A percentile compares a stretch with the other conserved stretches of the same genome.
phyloP scores from a whole-genome alignment of 1,140 invertebrate species.

The Pseudomyrmex pallidus region DNA sequence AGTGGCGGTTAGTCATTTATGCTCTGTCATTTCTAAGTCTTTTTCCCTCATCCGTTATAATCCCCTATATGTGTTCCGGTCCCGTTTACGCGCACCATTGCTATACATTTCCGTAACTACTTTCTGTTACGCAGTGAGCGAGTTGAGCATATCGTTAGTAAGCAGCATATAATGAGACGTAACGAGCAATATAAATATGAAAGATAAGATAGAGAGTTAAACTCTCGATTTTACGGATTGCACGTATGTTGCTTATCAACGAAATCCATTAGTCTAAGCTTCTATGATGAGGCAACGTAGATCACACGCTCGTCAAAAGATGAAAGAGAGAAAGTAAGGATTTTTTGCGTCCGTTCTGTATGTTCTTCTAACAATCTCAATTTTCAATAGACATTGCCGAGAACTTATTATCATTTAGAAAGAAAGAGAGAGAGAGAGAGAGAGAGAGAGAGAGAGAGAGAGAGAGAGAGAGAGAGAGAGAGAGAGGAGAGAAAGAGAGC shows the following conservation, averaged over 20 bases:
- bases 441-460: too few relatives aligned
- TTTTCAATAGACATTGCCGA: conserved; percentile 16
- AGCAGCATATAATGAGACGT: conserved; percentile 53
- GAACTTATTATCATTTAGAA: conserved; percentile 21
- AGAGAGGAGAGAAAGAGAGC: too few relatives aligned
- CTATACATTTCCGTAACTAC: conserved; percentile 24
- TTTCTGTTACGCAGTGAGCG: conserved; percentile 20
- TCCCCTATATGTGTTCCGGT: background rate
- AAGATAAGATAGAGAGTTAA: conserved; percentile 24
- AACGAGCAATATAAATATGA: conserved; percentile 57
- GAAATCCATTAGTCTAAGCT: conserved; percentile 55
- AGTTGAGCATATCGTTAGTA: conserved; percentile 39
- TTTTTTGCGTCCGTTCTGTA: conserved; percentile 36
- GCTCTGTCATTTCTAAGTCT: conserved; percentile 29
- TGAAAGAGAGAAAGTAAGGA: background rate
- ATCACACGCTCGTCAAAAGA: conserved; percentile 37
- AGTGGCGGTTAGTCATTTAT: conserved; percentile 36
- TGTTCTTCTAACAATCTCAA: conserved; percentile 41
- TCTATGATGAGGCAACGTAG: conserved; percentile 45
- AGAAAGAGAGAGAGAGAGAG: too few relatives aligned
- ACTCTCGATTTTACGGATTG: conserved; percentile 54
- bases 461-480: too few relatives aligned
- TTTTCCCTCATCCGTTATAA: conserved; percentile 35
- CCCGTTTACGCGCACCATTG: conserved; percentile 27
- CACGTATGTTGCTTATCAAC: conserved; percentile 52